These are phyloP conservation scores for Lagocephalus sceleratus DNA, from an alignment of 2,797 vertebrate species.

Conservation along the genomic window DNA sequence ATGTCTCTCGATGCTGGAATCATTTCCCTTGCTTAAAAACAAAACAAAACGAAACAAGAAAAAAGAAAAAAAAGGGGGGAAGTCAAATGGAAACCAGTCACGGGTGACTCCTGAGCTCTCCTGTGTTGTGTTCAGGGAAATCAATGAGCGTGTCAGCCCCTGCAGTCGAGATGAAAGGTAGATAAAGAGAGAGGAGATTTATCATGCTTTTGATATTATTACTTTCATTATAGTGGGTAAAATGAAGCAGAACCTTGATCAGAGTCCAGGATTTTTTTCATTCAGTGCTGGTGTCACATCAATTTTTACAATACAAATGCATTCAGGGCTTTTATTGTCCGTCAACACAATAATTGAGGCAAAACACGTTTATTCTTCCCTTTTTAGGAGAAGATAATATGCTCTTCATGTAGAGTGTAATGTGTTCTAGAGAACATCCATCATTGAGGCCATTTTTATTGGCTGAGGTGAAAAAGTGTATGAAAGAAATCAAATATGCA, in stretches of 20 bases:
- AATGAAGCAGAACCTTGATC: constrained; percentile 13
- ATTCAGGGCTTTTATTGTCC: constrained; percentile 12
- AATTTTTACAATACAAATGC: constrained; percentile 3
- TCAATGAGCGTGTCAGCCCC: constrained; percentile 14
- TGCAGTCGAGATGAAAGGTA: constrained; percentile 7
- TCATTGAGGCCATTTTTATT: no score
- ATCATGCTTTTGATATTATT: constrained; percentile 16
- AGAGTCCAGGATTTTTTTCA: constrained; percentile 11
- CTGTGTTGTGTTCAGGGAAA: constrained; percentile 31
- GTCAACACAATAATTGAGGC: constrained; percentile 1
- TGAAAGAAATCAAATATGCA: no score
- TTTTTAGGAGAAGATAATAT: background rate
- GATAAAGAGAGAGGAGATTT: constrained; percentile 15
- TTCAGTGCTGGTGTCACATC: background rate
- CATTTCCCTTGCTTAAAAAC: constrained; percentile 4
- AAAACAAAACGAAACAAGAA: constrained; percentile 4
- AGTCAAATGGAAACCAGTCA: constrained; percentile 23
- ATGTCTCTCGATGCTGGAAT: constrained; percentile 12
- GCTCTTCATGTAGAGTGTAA: background rate
- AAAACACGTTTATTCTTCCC: background rate
- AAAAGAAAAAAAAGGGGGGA: background rate
- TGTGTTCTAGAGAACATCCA: no score
- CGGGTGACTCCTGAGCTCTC: constrained; percentile 23
- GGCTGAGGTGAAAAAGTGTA: no score
- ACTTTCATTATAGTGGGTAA: constrained; percentile 6